A percentile compares a stretch with the other conserved stretches of the same genome.
Conservation (phyloP, 2,797 vertebrate genomes). For the Lepilemur ruficaudatus region DNA sequence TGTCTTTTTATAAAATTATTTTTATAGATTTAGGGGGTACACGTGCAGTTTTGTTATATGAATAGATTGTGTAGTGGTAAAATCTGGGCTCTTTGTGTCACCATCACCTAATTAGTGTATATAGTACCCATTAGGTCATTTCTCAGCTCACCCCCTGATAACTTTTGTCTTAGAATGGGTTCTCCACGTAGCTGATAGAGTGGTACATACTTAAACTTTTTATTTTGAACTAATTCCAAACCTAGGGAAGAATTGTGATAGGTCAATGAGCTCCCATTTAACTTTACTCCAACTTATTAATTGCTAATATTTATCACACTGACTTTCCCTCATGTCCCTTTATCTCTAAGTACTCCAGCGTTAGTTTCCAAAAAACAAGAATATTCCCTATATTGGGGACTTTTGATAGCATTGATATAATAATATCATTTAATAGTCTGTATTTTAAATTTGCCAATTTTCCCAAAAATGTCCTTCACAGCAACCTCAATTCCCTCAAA, state of each 20-base stretch:
- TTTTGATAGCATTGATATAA: not conserved
- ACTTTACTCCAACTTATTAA: not conserved
- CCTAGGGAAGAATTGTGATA: not conserved
- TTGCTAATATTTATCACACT: not conserved
- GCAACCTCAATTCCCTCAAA: not conserved
- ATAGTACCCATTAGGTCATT: not conserved
- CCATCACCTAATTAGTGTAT: not conserved
- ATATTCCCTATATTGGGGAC: not conserved
- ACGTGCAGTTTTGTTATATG: not conserved
- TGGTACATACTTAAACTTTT: not conserved
- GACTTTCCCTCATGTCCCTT: not conserved
- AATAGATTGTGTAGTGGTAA: not conserved
- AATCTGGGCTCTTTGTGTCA: not conserved
- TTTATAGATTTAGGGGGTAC: not conserved
- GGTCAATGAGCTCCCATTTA: not conserved
- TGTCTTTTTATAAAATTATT: not conserved
- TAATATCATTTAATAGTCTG: not conserved
- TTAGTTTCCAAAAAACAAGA: not conserved
- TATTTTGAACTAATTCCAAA: not conserved
- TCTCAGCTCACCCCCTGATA: not conserved
- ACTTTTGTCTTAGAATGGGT: not conserved
- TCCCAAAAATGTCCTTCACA: not conserved
- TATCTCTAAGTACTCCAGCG: not conserved
- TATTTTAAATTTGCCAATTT: not conserved
- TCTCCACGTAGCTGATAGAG: not conserved